These are phyloP conservation scores for Pygathrix nemaeus DNA, from an alignment of 2,113 vertebrate genomes.

Conservation along the genomic window DNA sequence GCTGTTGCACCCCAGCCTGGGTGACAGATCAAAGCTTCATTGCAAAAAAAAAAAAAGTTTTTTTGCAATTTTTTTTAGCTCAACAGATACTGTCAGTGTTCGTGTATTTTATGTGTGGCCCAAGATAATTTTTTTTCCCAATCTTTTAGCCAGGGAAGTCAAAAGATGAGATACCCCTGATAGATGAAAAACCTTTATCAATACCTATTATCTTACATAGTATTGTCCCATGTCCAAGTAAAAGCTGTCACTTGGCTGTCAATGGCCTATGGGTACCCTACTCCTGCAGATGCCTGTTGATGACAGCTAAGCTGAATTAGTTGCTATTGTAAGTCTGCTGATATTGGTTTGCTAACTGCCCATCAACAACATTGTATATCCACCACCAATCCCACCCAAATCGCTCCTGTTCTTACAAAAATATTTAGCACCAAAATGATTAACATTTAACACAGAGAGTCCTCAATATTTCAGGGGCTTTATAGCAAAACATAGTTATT, in stretches of 20 bases:
- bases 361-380: background rate
- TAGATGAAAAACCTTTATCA: background rate
- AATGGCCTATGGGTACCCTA: background rate
- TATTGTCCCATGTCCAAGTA: background rate
- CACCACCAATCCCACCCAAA: background rate
- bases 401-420: background rate
- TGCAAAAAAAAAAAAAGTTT: too few species aligned
- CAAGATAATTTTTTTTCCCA: too few species aligned
- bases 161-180: too few species aligned
- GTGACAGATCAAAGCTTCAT: too few species aligned
- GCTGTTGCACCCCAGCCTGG: too few species aligned
- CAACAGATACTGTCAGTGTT: too few species aligned
- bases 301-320: background rate
- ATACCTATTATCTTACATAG: background rate
- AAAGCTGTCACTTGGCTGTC: background rate
- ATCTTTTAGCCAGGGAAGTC: too few species aligned
- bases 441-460: background rate
- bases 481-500: background rate
- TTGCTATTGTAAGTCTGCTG: background rate
- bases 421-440: background rate
- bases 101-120: too few species aligned
- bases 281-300: background rate
- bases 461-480: background rate
- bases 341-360: background rate
- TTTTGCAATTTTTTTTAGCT: too few species aligned